Evolutionary conservation across 2,113 vertebrate species (phyloP), one percentile per base, ranked within the genome.

Genomic region (Channa argus): DNA sequence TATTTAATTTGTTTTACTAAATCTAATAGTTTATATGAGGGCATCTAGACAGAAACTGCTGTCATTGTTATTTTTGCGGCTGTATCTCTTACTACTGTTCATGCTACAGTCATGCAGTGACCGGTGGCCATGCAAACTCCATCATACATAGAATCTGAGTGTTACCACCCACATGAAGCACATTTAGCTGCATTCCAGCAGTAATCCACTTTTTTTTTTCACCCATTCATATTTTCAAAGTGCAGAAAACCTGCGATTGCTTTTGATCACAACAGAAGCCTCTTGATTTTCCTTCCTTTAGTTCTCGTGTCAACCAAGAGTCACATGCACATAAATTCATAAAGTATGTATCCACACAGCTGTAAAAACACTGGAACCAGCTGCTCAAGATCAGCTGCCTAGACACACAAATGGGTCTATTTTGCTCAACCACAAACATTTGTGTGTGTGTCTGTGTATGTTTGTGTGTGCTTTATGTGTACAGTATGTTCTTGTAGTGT

Each of bases 351-450:
- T 6, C n/a, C 64, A 52, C 62, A 53, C 56, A 68, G 63, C 74
- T 84, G 78, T 83, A 59, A 82, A 86, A 89, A 90, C 84, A 89
- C 43, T 66, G 71, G 33, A 63, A 64, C 66, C 72, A 81, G 86
- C 88, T 85, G 90, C 63, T 73, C 52, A 68, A 73, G 78, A 72
- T 76, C 83, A 83, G 80, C 82, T 79, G 65, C 76, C 77, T 79
- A 45, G 85, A 84, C 83, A 80, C 69, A 88, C 79, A 83, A 71
- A 46, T 63, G 60, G 71, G 63, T 52, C 80, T 63, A 62, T 71
- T 75, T 37, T 71, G 36, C 51, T 70, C 37, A 41, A 8, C 63
- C 58, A 70, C 78, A 74, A 67, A 70, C 63, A 47, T 54, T 9
- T 71, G 39, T 61, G 56, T 66, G 53, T 75, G 55, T 0, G 0